Evolutionary conservation across 2,888 invertebrate genomes (phyloP), one percentile per base, ranked within the genome.

Genomic region (Andrena haemorrhoa): DNA sequence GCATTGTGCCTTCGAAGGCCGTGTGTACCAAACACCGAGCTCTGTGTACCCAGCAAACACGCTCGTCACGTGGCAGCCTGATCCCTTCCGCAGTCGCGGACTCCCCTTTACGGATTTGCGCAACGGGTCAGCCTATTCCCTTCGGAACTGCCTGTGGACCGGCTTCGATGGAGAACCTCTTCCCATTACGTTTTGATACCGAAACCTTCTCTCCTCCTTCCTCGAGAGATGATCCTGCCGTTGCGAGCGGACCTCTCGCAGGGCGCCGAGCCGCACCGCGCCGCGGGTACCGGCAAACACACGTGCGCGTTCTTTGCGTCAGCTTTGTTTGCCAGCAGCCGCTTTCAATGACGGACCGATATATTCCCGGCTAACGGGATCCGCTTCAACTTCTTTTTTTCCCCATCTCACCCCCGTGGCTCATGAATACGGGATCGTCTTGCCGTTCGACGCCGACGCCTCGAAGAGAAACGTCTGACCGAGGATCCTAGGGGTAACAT

Each of bases 11-110:
- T 87, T 88, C 88, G 89, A 85, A 87, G 86, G 85, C 88, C 88
- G 88, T 92, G 91, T 93, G 90, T 91, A 90, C 91, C 90, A 91
- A 92, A 92, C 91, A 91, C 89, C 90, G 91, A 88, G 89, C 87
- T 87, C 82, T 93, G 93, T 93, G 92, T 93, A 92, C 92, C 92
- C 91, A 91, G 91, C 92, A 93, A 93, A 93, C 92, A 93, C 92
- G 91, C 82, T 89, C 85, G 93, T 91, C 93, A 93, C 93, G 92
- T 93, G 92, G 88, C 92, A 66, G 64, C 79, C 80, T 78, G 88
- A 84, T 88, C 88, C 89, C 90, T 88, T 89, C 83, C 84, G 84
- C 69, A 88, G 75, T 79, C 86, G 79, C 78, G 80, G 49, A 65
- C 74, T 71, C 79, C 84, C 86, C 87, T 86, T 87, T 63, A 66